Evolutionary conservation across 2,113 vertebrate species (phyloP).

Genomic region (Pipa parva): DNA sequence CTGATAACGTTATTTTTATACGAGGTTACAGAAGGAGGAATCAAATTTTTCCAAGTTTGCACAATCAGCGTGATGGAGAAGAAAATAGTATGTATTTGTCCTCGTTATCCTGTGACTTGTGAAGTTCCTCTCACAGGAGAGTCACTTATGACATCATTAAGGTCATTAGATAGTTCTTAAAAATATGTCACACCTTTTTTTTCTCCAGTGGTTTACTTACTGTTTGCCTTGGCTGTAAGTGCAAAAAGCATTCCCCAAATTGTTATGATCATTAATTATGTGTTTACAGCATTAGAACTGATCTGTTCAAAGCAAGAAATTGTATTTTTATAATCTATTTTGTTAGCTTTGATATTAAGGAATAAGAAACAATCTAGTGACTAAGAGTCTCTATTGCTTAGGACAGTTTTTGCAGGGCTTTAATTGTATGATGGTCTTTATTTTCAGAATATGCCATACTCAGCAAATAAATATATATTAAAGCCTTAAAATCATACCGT

Average conservation of each 20-base stretch:
- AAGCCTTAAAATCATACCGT: too few relatives aligned
- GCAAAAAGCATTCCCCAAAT: constrained; percentile 4
- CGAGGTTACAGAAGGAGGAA: constrained; percentile 24
- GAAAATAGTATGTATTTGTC: constrained; percentile 2
- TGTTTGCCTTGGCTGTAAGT: background rate
- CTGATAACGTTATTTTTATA: constrained; percentile 26
- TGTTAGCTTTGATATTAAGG: too few relatives aligned
- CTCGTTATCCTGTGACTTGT: constrained; percentile 16
- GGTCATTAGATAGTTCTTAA: constrained; percentile 5
- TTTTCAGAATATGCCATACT: too few relatives aligned
- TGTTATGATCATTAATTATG: constrained; percentile 5
- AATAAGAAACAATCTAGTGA: too few relatives aligned
- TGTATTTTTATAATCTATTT: too few relatives aligned
- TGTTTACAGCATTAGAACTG: background rate
- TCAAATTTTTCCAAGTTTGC: constrained; percentile 16
- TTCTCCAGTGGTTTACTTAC: background rate
- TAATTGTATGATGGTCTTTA: too few relatives aligned
- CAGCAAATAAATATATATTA: too few relatives aligned
- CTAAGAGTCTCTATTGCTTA: too few relatives aligned
- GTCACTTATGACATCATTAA: constrained; percentile 21
- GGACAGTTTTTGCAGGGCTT: too few relatives aligned
- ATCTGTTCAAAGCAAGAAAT: background rate
- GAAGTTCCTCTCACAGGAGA: background rate
- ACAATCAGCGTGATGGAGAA: background rate
- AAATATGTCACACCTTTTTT: constrained; percentile 15